Evolutionary conservation across 2,113 vertebrate species (phyloP).

Genomic region (Balaeniceps rex): DNA sequence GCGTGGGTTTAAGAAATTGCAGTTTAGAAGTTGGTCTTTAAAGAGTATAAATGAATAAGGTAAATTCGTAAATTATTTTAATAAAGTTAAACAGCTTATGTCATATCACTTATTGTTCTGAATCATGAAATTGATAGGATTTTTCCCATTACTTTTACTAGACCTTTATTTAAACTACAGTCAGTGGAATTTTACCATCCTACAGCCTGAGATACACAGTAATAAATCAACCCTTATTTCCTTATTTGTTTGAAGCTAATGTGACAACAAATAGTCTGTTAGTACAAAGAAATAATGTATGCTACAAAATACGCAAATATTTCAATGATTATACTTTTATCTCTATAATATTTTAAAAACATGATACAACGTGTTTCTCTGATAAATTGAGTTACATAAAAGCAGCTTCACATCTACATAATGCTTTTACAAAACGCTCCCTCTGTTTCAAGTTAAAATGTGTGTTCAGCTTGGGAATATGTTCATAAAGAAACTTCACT

Average conservation of each 20-base stretch:
- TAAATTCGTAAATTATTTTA: not conserved
- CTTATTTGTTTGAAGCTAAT: slow-evolving; percentile 22
- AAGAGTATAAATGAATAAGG: not conserved
- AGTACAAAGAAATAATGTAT: slow-evolving; percentile 1
- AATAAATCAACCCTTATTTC: not conserved
- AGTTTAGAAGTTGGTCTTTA: not conserved
- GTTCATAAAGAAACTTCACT: not conserved
- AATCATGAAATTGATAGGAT: not conserved
- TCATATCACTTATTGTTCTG: not conserved
- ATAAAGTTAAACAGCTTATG: not conserved
- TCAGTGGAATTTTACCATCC: not conserved
- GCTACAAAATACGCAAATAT: slow-evolving; percentile 14
- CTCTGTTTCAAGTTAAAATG: not conserved
- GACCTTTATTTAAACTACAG: not conserved
- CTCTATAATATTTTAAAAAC: not conserved
- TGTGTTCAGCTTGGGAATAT: not conserved
- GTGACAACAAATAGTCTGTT: slow-evolving; percentile 16
- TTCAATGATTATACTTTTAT: slow-evolving; percentile 6
- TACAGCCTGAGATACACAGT: not conserved
- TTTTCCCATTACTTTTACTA: not conserved
- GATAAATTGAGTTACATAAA: not conserved
- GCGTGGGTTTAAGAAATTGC: not conserved
- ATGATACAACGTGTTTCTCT: not conserved
- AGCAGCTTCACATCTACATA: slow-evolving; percentile 13
- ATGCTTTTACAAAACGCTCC: not conserved